These are phyloP conservation scores for Acanthoscelides obtectus DNA, from an alignment of 2,888 invertebrate genomes.

Conservation along the genomic window DNA sequence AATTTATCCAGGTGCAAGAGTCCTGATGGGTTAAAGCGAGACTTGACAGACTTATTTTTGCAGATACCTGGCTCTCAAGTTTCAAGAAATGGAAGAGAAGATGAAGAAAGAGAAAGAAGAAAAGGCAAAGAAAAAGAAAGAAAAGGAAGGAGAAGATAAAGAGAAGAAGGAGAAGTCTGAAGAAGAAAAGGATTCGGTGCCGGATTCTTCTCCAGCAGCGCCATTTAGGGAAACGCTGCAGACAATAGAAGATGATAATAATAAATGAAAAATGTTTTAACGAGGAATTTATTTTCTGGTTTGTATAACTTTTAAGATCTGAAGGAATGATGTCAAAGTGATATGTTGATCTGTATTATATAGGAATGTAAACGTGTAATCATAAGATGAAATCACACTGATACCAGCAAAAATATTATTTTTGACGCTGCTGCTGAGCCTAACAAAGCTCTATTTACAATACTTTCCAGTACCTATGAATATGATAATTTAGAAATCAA, in stretches of 20 bases:
- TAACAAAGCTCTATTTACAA: too few relatives aligned
- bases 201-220: constrained; percentile 3
- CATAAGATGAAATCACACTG: too few relatives aligned
- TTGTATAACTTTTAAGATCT: background rate
- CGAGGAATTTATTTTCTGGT: background rate
- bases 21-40: too few relatives aligned
- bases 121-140: constrained; percentile 41
- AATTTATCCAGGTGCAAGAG: too few relatives aligned
- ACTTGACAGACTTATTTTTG: background rate
- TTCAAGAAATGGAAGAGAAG: constrained; percentile 82
- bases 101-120: constrained; percentile 64
- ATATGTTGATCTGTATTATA: too few relatives aligned
- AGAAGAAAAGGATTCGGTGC: background rate
- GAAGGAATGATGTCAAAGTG: too few relatives aligned
- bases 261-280: background rate
- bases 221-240: constrained; percentile 18
- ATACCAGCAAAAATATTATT: too few relatives aligned
- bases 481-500: too few relatives aligned
- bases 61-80: constrained; percentile 77
- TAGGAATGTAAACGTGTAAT: too few relatives aligned
- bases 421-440: too few relatives aligned
- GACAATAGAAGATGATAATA: constrained; percentile 21
- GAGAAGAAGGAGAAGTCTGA: constrained; percentile 28
- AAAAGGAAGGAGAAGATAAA: constrained; percentile 29
- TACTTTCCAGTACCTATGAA: too few relatives aligned